Conservation (phyloP, 2,113 vertebrate species). For the Etheostoma spectabile region DNA sequence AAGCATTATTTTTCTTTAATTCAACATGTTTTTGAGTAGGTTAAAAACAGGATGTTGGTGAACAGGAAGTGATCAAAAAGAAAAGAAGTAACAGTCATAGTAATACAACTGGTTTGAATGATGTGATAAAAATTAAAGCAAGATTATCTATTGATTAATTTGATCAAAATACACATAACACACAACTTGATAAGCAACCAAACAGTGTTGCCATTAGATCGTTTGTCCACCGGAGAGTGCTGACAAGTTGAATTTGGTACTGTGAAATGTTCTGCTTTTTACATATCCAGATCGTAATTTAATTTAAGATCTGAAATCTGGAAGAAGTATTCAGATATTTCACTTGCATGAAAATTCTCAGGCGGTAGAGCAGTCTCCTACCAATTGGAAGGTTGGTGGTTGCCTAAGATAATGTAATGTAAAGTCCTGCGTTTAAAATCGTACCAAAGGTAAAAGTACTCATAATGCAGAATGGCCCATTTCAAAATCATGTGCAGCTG, state of each 20-base stretch:
- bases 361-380: no score
- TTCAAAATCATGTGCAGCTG: not conserved
- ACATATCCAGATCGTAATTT: not conserved
- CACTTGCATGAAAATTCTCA: not conserved
- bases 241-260: not conserved
- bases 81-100: not conserved
- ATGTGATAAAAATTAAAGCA: not conserved
- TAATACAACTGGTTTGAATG: not conserved
- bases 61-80: not conserved
- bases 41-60: not conserved
- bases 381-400: no score
- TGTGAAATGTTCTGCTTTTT: not conserved
- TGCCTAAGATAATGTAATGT: no score
- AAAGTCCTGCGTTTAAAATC: no score
- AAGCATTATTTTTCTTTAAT: not conserved
- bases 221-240: not conserved
- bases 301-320: not conserved
- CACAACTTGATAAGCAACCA: not conserved
- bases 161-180: not conserved
- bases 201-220: not conserved
- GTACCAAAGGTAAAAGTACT: not conserved
- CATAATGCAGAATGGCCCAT: not conserved
- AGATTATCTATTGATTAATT: not conserved
- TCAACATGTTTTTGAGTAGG: not conserved
- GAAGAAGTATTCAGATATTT: not conserved